Base-by-base conservation (phyloP, 1,140 invertebrate species). In the Laodelphax striatellus region DNA sequence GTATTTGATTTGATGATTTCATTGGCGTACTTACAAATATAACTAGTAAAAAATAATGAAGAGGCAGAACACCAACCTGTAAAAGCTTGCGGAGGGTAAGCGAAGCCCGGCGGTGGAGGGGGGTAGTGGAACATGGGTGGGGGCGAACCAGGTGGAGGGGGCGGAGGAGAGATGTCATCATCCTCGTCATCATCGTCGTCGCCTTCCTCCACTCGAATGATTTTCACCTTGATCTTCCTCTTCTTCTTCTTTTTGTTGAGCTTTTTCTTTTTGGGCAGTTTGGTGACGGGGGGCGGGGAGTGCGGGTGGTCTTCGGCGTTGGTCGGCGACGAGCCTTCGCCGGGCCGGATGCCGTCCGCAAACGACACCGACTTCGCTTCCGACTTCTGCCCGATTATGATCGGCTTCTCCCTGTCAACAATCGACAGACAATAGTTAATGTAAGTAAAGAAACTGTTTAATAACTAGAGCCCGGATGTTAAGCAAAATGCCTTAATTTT, bases 341-440 rank as follows among this genome's bases (percentile, higher is more conserved):
- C 75, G 2, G 75, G 75, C 58, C 68, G 56, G 21, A 76, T 63
- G 8, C 73, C 75, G 67, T 76, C 74, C 9, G 73, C 72, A 68
- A 76, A 76, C 22, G 69, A 72, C 1, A 76, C 75, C 19, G 60
- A 56, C 62, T 73, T 73, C 24, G 60, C 61, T 38, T 62, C 64
- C 44, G 46, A 42, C 22, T 17, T 52, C 22, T 62, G 34, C 2
- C 41, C 46, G 50, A 56, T 55, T 10, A 42, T 13, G 22, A 62
- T 17, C 31, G 62, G 43, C 14, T 59, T 63, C 55, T 66, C 62
- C 41, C 63, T 59, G 44, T 13, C n/a, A n/a, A 57, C 57, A 31
- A 31, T 38, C 19, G 2, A 28, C 24, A 28, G 6, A 28, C 24
- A 28, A n/a, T n/a, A n/a, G n/a, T n/a, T n/a, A n/a, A n/a, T n/a